Evolutionary conservation across 2,888 invertebrate genomes (phyloP), one percentile per base, ranked within the genome.

Genomic region (Miltochrista miniata): DNA sequence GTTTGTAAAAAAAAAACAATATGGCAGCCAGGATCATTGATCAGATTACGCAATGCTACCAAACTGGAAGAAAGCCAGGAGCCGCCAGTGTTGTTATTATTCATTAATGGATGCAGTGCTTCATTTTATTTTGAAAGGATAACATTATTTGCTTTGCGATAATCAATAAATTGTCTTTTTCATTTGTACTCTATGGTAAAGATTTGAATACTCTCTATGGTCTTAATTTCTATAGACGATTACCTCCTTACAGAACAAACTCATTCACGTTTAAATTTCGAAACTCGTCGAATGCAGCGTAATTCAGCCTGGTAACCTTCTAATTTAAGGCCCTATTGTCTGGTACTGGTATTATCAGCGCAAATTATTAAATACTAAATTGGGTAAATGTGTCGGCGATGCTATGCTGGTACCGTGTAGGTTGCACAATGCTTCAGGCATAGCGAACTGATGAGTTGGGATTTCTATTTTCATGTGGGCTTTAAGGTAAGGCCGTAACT

Each of bases 1-100:
- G 56, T 70, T 76, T 54, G 54, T 55, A 71, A 81, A 86, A 84
- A 71, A 81, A 86, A 84, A 81, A 53, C 68, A 84, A 78, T 62
- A 79, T 76, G 81, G 79, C 77, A 52, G 74, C 70, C 82, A 74
- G 83, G 83, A 87, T 84, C 87, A 88, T 85, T 90, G 89, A 87
- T 87, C 85, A 85, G 84, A 89, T 90, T 88, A 85, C 85, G 83
- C 85, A 86, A 90, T 87, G 87, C 78, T 79, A 83, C 87, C 81
- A 76, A 85, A 90, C 90, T 85, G 90, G 88, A 84, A 85, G 90
- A 87, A 84, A 85, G 75, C 74, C 71, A 65, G 70, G 75, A 80
- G 79, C 82, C 81, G 81, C 79, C 77, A 76, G 76, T 79, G 77
- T 69, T 74, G 83, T 88, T 81, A 83, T 89, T 87, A 83, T 82